phyloP scores from a whole-genome alignment of 2,113 vertebrate species.

The Muntiacus reevesi region DNA sequence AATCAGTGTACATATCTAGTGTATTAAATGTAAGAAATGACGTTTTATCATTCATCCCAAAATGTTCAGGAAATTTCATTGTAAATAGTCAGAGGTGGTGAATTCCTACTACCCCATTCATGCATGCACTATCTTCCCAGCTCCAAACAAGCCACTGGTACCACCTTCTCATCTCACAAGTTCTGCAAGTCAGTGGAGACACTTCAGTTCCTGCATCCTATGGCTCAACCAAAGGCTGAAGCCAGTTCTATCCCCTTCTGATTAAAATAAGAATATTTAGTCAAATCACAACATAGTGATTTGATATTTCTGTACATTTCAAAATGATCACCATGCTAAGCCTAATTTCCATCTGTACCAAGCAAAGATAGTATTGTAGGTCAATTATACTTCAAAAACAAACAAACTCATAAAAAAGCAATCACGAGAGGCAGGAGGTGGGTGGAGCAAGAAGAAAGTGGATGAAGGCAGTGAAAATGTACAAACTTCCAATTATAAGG shows the following conservation, averaged over 20 bases:
- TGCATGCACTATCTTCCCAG: neutral
- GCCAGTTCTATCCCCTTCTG: neutral
- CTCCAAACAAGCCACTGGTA: neutral
- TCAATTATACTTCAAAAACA: neutral
- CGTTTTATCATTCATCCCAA: neutral
- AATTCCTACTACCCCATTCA: neutral
- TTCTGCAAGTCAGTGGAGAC: neutral
- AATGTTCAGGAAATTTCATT: neutral
- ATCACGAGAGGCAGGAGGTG: neutral
- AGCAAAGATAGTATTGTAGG: neutral
- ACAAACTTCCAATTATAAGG: neutral
- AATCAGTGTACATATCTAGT: neutral
- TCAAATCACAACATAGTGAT: neutral
- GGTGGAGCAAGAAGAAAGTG: neutral
- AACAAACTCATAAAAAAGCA: neutral
- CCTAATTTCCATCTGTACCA: neutral
- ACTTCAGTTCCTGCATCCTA: neutral
- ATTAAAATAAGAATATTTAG: neutral
- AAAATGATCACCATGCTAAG: neutral
- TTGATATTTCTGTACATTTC: neutral
- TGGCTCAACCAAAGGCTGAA: neutral
- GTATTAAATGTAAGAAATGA: neutral
- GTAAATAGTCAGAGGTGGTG: neutral
- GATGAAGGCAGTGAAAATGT: neutral
- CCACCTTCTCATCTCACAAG: neutral